phyloP scores from a whole-genome alignment of 2,113 vertebrate species.

The Anguilla japonica region DNA sequence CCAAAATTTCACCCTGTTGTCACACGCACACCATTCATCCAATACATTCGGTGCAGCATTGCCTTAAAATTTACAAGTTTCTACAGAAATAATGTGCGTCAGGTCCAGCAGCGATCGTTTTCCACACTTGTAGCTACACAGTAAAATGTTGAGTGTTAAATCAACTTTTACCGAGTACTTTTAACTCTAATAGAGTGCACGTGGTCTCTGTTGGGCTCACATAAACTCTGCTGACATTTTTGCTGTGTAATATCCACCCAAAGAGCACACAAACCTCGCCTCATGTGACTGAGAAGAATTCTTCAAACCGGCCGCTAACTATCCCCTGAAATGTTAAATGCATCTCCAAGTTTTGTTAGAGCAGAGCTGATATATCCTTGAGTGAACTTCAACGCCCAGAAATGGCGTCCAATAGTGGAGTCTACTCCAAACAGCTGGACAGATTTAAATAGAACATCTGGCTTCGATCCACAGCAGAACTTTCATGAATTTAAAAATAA shows the following conservation, averaged over 20 bases:
- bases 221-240: not conserved
- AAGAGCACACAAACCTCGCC: not conserved
- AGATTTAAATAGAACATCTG: conserved; percentile 57
- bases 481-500: conserved; percentile 41
- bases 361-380: conserved; percentile 43
- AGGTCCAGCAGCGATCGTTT: not conserved
- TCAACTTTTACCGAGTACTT: too few species aligned
- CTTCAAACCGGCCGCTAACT: conserved; percentile 26
- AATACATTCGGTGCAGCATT: not conserved
- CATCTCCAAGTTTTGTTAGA: conserved; percentile 20
- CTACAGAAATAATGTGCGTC: not conserved
- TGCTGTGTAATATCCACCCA: not conserved
- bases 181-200: too few species aligned
- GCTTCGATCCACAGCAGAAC: conserved; percentile 51
- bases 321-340: conserved; percentile 19
- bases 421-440: conserved; percentile 53
- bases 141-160: too few species aligned
- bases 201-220: too few species aligned
- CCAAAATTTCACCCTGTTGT: not conserved
- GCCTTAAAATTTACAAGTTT: not conserved
- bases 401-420: conserved; percentile 41
- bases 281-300: conserved; percentile 4
- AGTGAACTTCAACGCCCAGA: conserved; percentile 59
- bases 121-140: not conserved
- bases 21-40: not conserved